Base-by-base conservation (phyloP, 2,888 invertebrate species). In the Schrankia costaestrigalis region DNA sequence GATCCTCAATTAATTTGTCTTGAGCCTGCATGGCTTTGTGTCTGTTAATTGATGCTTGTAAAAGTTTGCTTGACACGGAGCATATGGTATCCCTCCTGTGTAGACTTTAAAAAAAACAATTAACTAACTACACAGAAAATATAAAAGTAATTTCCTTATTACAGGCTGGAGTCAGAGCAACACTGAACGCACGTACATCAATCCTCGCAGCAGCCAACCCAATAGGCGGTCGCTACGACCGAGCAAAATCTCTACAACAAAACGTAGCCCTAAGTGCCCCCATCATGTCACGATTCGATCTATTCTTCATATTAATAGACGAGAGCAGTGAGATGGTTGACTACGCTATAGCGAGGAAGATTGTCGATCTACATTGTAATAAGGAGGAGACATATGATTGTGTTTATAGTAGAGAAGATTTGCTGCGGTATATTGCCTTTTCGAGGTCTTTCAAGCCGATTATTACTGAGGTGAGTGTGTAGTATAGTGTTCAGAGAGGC, bases 181-280 rank as follows among this genome's bases (percentile, higher is more conserved):
- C 99, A 0, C 86, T 99, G 11, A 99, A 99, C 85, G 99, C 99
- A 0, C 90, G 99, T 21, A 98, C 99, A 0, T 99, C 98, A 0
- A 99, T 99, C 54, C 86, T 99, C 37, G 99, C 99, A 0, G 99
- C 99, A 0, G 99, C 99, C 0, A 99, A 99, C 88, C 99, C 99
- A 0, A 93, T 98, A 17, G 96, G 96, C n/a, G 98, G 99, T 0
- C 92, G 98, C 17, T 99, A 99, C 79, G 98, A 99, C 80, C 90
- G 97, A 23, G 91, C 95, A 0, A 97, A 96, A 71, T 96, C 97
- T 0, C 84, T 99, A 3, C 96, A 97, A 60, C 97, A 98, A 71
- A 99, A 99, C 77, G 95, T 99, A 1, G 90, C 93, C 0, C 85
- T 99, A 9, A 94, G 96, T 0, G 97, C 99, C 0, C 99, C 99